These are phyloP conservation scores for Ptyas mucosa DNA, from an alignment of 2,113 vertebrate species.

Conservation along the genomic window DNA sequence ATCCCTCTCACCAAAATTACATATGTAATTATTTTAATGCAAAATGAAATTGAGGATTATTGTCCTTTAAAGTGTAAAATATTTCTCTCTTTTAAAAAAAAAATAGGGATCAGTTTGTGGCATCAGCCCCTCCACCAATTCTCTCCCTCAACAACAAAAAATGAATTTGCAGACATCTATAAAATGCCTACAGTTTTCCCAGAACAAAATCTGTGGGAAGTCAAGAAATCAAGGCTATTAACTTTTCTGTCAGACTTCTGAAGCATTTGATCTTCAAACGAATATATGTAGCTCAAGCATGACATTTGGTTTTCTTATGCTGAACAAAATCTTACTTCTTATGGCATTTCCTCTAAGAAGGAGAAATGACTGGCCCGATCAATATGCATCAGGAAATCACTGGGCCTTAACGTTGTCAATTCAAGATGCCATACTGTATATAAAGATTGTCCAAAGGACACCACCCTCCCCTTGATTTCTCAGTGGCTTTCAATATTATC, in stretches of 20 bases:
- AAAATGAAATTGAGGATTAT: not conserved
- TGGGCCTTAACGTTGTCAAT: not conserved
- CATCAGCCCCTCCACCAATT: not conserved
- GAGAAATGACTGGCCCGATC: not conserved
- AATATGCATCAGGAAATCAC: not conserved
- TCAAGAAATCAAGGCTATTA: not conserved
- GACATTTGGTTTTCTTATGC: not conserved
- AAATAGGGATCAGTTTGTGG: conserved; percentile 1
- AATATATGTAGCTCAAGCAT: not conserved
- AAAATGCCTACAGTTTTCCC: conserved; percentile 1
- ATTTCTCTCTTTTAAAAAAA: not conserved
- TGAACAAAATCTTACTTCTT: not conserved
- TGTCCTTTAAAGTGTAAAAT: not conserved
- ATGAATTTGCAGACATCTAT: not conserved
- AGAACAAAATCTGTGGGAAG: not conserved
- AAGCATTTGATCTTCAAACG: not conserved
- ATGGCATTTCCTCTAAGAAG: not conserved
- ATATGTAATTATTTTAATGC: not conserved
- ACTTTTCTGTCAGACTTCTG: not conserved
- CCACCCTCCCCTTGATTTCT: not conserved
- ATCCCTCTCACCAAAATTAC: not conserved
- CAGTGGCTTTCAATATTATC: not conserved
- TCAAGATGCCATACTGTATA: not conserved
- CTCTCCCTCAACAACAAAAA: not conserved
- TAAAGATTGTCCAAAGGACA: not conserved